Conservation (phyloP, 2,888 invertebrate genomes). For the Chymomyza procnemis region DNA sequence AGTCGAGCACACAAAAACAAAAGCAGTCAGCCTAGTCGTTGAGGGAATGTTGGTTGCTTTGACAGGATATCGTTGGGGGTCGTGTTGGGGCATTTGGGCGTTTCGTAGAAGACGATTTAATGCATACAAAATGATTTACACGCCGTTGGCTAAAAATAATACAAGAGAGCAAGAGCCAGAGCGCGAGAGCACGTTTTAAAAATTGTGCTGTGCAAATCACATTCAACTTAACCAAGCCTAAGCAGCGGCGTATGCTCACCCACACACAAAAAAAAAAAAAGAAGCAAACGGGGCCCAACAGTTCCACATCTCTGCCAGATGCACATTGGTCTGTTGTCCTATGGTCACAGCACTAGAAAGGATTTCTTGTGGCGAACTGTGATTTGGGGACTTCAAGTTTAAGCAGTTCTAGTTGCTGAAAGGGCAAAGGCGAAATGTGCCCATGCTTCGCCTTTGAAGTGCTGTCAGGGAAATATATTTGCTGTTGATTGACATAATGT, state of each 20-base stretch:
- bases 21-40: neutral
- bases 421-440: no score
- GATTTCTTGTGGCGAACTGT: no score
- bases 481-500: no score
- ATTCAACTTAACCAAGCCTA: neutral
- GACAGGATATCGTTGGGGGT: neutral
- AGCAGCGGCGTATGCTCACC: neutral
- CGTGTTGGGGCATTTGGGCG: neutral
- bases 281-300: neutral
- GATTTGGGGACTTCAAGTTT: no score
- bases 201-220: slow-evolving; percentile 17
- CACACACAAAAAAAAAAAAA: no score
- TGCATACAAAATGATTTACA: slow-evolving; percentile 74
- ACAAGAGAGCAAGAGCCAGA: slow-evolving; percentile 20
- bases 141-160: slow-evolving; percentile 67
- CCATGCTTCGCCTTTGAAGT: no score
- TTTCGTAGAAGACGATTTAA: slow-evolving; percentile 63
- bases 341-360: no score
- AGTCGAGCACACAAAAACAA: slow-evolving; percentile 6
- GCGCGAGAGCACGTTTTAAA: slow-evolving; percentile 13
- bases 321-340: no score
- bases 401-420: no score
- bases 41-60: neutral
- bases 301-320: neutral
- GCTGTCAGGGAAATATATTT: no score